Base-by-base conservation (phyloP, 2,888 invertebrate species). In the Hololepta plana region DNA sequence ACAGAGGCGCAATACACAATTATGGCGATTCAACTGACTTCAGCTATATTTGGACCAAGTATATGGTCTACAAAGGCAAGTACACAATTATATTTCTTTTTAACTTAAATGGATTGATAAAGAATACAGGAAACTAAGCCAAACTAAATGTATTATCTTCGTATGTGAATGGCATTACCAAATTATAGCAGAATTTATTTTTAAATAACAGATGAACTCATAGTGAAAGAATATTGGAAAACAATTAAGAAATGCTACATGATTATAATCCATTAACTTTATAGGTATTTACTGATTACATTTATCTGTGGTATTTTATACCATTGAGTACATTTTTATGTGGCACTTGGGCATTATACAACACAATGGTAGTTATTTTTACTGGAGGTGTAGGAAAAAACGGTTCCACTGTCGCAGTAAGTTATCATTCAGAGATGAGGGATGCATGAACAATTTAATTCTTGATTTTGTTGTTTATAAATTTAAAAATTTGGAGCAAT, bases 1-100 rank as follows among this genome's bases (percentile, higher is more conserved):
- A 98, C 96, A 0, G 98, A 98, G 60, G 95, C 93, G 4, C 98
- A 98, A 59, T 79, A 87, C 55, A 73, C 79, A 25, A 88, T 96
- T 39, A 95, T 96, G 39, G 54, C 56, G 25, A 80, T 95, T 41
- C 87, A 95, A 47, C 45, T 91, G 30, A 56, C 87, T 33, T 87
- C 95, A 15, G 81, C 85, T 14, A 56, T 76, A 29, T 77, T 90
- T 47, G 96, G 96, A 6, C 68, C 87, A 10, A 61, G 66, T 35
- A 64, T 95, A 41, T 98, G 96, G 96, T 65, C 73, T 40, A 62
- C 63, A 33, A 67, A 71, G 70, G 79, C 80, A 57, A 38, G 46
- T 40, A 20, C 22, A 8, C 2, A 15, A 30, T 10, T 31, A 16
- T 15, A 9, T 9, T 13, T 22, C 7, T 30, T 23, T 28, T 34